phyloP scores from a whole-genome alignment of 2,113 vertebrate species.

The Edolisoma coerulescens region DNA sequence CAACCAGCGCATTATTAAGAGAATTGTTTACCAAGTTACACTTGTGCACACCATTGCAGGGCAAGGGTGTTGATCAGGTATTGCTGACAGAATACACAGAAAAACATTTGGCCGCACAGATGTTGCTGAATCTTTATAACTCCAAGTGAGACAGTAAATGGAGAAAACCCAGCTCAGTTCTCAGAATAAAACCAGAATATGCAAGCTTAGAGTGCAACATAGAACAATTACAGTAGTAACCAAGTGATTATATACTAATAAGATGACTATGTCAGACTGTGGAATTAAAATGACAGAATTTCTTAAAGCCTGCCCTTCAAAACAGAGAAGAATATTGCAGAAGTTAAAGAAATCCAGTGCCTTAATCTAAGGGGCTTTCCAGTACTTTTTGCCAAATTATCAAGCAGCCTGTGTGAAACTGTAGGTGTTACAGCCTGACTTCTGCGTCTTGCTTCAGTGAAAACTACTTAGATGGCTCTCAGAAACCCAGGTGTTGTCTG shows the following conservation, averaged over 20 bases:
- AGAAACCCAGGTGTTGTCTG: background rate
- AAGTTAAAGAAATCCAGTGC: background rate
- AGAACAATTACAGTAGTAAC: background rate
- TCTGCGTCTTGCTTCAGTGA: background rate
- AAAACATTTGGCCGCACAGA: background rate
- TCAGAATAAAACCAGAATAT: background rate
- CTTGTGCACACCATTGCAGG: background rate
- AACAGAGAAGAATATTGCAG: background rate
- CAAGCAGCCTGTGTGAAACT: background rate
- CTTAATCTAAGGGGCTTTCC: background rate
- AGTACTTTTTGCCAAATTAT: background rate
- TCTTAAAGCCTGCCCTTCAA: background rate
- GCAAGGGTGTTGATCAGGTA: background rate
- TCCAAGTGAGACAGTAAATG: background rate
- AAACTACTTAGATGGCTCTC: background rate
- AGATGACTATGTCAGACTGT: background rate
- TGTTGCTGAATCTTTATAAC: background rate
- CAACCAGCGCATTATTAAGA: background rate
- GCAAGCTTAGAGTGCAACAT: background rate
- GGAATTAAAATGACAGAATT: background rate
- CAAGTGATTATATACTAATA: background rate
- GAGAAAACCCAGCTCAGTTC: background rate
- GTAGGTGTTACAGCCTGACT: rapidly evolving
- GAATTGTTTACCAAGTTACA: background rate
- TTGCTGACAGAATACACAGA: background rate